Percentiles rank a stretch among this genome's conserved stretches.
phyloP scores from a whole-genome alignment of 2,113 vertebrate genomes.

The Osmerus mordax region DNA sequence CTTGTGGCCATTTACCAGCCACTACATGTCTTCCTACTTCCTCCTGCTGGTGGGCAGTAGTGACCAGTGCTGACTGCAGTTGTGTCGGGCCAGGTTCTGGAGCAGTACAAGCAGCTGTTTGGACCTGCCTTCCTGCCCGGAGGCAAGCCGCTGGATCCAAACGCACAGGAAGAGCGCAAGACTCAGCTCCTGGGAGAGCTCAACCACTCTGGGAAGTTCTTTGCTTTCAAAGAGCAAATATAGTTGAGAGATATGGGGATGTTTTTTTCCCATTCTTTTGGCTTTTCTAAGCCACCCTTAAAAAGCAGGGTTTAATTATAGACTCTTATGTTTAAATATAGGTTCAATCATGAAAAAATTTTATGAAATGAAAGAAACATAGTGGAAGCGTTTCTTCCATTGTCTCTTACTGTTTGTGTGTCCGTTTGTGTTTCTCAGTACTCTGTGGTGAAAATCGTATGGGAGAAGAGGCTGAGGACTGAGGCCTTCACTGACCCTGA shows the following conservation, averaged over 20 bases:
- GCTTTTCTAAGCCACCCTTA: too few relatives aligned
- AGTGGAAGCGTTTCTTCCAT: too few relatives aligned
- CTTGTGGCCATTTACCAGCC: too few relatives aligned
- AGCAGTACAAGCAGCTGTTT: conserved; percentile 80
- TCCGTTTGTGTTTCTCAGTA: conserved; percentile 65
- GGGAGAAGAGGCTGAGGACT: conserved; percentile 86
- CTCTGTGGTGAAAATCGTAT: conserved; percentile 86
- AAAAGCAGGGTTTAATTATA: too few relatives aligned
- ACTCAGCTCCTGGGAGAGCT: conserved; percentile 82
- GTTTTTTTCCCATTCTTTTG: too few relatives aligned
- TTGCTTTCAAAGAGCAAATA: conserved; percentile 90
- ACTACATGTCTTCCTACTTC: too few relatives aligned
- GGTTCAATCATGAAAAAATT: too few relatives aligned
- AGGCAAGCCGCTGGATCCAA: conserved; percentile 42
- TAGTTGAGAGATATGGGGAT: conserved; percentile 73
- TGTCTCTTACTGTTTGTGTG: neutral
- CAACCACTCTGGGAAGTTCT: conserved; percentile 87
- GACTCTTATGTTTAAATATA: too few relatives aligned
- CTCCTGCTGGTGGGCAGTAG: too few relatives aligned
- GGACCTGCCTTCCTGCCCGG: conserved; percentile 53
- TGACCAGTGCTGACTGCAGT: neutral
- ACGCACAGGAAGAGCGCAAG: conserved; percentile 78
- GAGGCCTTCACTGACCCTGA: conserved; percentile 75
- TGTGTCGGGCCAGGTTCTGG: conserved; percentile 70
- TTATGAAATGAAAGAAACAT: neutral